Evolutionary conservation across 2,113 vertebrate species (phyloP), one percentile per base, ranked within the genome.

Genomic region (Carlito syrichta): DNA sequence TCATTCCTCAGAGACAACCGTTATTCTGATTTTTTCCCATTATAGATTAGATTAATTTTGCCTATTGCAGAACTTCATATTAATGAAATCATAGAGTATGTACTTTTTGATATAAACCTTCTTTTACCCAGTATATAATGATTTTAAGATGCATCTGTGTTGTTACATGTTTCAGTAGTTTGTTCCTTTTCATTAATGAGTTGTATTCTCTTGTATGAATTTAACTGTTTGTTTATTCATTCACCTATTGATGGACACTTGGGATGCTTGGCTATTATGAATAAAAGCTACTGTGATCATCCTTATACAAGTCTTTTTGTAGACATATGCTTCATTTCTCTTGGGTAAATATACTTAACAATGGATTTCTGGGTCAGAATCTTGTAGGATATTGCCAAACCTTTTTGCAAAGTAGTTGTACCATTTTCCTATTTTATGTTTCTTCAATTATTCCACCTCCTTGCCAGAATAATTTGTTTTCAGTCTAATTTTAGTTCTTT

Each of bases 121-220:
- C 22, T 93, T 89, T 83, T 9, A 85, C 14, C 48, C 22, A 90
- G n/a, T 45, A 60, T 45, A 60, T 56, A 62, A 52, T 91, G 69
- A 86, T 78, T 93, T 96, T 89, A 74, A 93, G 45, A 54, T 78
- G 8, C 14, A 35, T 91, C 3, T 82, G 11, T 89, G 14, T 79
- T 85, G 66, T 96, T 97, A 60, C 25, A 32, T 90, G 30, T 83
- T 89, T 94, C 50, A 78, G 17, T 73, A 89, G 30, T 86, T 92
- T 25, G 79, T 91, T 97, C 8, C 9, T 97, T 95, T 95, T 76
- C 16, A 81, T 82, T 76, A 58, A 82, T 69, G 20, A 30, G 30
- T 84, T 87, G 43, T 89, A 48, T 94, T 92, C 17, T 27, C 12
- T 83, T 87, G 2, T 38, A 43, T 90, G 77, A 92, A 73, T 78